Base-by-base conservation (phyloP, 2,797 vertebrate genomes). In the Clarias platycephalus region DNA sequence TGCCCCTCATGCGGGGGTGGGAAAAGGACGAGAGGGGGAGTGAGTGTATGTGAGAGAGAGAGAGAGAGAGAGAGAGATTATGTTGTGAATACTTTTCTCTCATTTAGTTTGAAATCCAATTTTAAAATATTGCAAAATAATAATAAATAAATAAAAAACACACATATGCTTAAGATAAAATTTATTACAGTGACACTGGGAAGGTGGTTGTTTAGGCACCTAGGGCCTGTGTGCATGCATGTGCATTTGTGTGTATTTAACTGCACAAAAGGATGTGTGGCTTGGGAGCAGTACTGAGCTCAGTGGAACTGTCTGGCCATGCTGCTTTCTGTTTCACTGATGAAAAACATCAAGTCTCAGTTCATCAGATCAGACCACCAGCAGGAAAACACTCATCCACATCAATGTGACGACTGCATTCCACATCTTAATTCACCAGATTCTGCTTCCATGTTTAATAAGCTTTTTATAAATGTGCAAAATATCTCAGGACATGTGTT, bases 371-470 rank as follows among this genome's bases (percentile, higher is more conserved):
- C 83, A 79, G 55, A 62, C 75, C 74, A 80, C 66, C 66, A 44
- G 75, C 53, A 81, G 79, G 88, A 91, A 90, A 66, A 80, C 0
- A 8, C 77, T 31, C 16, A 49, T 20, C 77, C 49, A 26, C 37
- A 44, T 13, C 49, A 49, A 49, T 49, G 44, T 49, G 44, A 49
- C 10, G 15, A 64, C 24, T 12, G n/a, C 37, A 20, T 49, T 80
- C 60, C 60, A 49, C n/a, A 20, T 44, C 37, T 12, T n/a, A 28
- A 64, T 49, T 49, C 60, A 63, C 6, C 62, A 28, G 15, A 62
- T 57, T 34, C 20, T 12, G 31, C 26, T 1, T 22, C 72, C 26
- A 57, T 3, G 24, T 44, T 63, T 79, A 79, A 49, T 37, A 49
- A 64, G n/a, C 60, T 37, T 28, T 77, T 22, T 6, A 60, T 28